These are phyloP conservation scores for Encarsia formosa DNA, from an alignment of 2,888 invertebrate genomes.

Conservation along the genomic window DNA sequence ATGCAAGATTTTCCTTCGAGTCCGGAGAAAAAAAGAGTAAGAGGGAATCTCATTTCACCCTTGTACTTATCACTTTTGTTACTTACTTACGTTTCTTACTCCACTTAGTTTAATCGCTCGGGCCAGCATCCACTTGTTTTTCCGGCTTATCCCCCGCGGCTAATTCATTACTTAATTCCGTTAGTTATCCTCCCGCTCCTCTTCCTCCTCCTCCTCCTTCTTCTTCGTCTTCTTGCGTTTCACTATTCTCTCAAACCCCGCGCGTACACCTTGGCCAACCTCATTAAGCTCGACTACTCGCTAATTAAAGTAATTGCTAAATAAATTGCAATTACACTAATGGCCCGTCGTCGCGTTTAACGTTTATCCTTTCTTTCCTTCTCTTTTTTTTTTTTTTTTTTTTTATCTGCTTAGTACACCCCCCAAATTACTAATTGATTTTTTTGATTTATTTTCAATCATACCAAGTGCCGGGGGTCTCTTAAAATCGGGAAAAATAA, in stretches of 20 bases:
- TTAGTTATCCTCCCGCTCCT: constrained; percentile 33
- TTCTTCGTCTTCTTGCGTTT: constrained; percentile 16
- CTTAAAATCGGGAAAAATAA: not conserved
- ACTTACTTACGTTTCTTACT: constrained; percentile 46
- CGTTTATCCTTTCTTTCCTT: not conserved
- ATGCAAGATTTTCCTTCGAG: too few relatives aligned
- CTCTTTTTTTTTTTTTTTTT: not conserved
- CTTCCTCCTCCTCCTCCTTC: constrained; percentile 23
- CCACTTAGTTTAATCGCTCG: constrained; percentile 48
- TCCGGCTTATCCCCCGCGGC: constrained; percentile 48
- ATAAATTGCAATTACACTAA: constrained; percentile 52
- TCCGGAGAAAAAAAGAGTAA: too few relatives aligned
- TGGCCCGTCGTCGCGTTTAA: constrained; percentile 37
- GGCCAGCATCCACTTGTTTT: constrained; percentile 48
- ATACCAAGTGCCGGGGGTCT: constrained; percentile 6
- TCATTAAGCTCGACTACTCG: constrained; percentile 43
- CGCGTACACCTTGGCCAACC: constrained; percentile 33
- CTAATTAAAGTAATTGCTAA: constrained; percentile 52
- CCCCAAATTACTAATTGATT: constrained; percentile 23
- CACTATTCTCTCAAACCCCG: constrained; percentile 29
- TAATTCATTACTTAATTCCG: constrained; percentile 52
- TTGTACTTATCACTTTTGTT: constrained; percentile 42
- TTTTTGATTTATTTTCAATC: constrained; percentile 27
- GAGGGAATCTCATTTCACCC: too few relatives aligned
- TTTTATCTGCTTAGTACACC: not conserved